Base-by-base conservation (phyloP, 1,140 invertebrate genomes). In the Pemphigus obesinymphae region DNA sequence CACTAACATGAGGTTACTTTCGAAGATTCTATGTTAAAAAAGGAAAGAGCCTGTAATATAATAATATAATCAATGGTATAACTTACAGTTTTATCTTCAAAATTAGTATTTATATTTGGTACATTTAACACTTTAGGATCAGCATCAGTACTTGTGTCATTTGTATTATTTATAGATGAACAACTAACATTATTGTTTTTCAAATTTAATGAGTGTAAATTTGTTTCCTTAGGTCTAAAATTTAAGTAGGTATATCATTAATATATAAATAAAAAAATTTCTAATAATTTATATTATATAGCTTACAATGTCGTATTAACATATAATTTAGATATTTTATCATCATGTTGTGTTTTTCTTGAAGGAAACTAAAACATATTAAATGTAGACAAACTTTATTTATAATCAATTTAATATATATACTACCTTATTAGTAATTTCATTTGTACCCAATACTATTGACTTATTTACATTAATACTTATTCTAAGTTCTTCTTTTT, bases 41-140 rank as follows among this genome's bases (percentile, higher is more conserved):
- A n/a, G n/a, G n/a, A n/a, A n/a, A n/a, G n/a, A n/a, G n/a, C n/a
- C n/a, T n/a, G n/a, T n/a, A n/a, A n/a, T n/a, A n/a, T n/a, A n/a
- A n/a, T 7, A 45, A 45, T 45, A 45, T 11, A 45, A 11, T 5
- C 43, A 11, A 11, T 45, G 8, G 13, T 68, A 50, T 20, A 37
- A 76, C 50, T 76, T 37, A 76, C 73, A 3, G 11, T 17, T 58
- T 11, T 40, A 76, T 45, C 8, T 17, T 63, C 23, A 6, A 61
- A 43, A 45, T 45, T 29, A 20, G 23, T 61, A 26, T 55, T 29
- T 20, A 80, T 80, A 80, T 80, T 80, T 63, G 76, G 76, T 58
- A 80, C 17, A 45, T 45, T 63, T 20, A 63, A 3, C 7, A 80
- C 26, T 61, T 61, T 80, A 29, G 76, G 76, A 1, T 80, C 76